Conservation (phyloP, 2,888 invertebrate species). For the Andrena marginata region DNA sequence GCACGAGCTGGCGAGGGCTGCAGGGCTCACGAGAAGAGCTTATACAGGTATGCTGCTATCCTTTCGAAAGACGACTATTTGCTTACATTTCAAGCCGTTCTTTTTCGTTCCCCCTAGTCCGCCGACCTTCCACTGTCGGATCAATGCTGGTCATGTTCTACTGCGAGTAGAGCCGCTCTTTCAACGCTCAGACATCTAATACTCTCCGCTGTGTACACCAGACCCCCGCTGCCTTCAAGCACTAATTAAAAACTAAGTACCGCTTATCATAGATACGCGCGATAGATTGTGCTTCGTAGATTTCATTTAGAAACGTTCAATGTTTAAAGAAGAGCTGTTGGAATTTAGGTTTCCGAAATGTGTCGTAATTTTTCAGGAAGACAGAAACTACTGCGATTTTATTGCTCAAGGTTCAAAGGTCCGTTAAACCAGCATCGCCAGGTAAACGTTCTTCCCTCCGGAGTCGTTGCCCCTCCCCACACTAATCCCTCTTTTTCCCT, state of each 20-base stretch:
- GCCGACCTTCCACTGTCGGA: slow-evolving; percentile 54
- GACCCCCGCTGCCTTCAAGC: not conserved
- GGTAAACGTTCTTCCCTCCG: slow-evolving; percentile 45
- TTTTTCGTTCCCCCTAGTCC: slow-evolving; percentile 58
- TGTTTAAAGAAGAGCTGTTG: too few relatives aligned
- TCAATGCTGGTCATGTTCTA: slow-evolving; percentile 58
- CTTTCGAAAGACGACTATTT: slow-evolving; percentile 75
- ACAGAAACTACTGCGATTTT: slow-evolving; percentile 28
- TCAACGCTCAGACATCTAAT: slow-evolving; percentile 28
- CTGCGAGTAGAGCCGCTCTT: slow-evolving; percentile 45
- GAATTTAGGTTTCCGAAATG: too few relatives aligned
- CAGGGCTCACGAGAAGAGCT: slow-evolving; percentile 62
- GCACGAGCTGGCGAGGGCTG: slow-evolving; percentile 55
- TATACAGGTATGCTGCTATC: slow-evolving; percentile 61
- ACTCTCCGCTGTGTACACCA: slow-evolving; percentile 7
- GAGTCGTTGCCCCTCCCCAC: slow-evolving; percentile 16
- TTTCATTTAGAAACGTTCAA: too few relatives aligned
- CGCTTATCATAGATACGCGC: not conserved
- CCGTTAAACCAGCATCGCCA: slow-evolving; percentile 52
- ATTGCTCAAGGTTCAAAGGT: slow-evolving; percentile 31
- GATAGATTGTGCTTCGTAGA: too few relatives aligned
- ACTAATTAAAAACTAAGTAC: slow-evolving; percentile 27
- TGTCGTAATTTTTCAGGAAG: slow-evolving; percentile 2
- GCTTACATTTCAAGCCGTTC: slow-evolving; percentile 73
- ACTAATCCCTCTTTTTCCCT: slow-evolving; percentile 35